These are phyloP conservation scores for Arothron firmamentum DNA, from an alignment of 2,113 vertebrate genomes.

Conservation along the genomic window DNA sequence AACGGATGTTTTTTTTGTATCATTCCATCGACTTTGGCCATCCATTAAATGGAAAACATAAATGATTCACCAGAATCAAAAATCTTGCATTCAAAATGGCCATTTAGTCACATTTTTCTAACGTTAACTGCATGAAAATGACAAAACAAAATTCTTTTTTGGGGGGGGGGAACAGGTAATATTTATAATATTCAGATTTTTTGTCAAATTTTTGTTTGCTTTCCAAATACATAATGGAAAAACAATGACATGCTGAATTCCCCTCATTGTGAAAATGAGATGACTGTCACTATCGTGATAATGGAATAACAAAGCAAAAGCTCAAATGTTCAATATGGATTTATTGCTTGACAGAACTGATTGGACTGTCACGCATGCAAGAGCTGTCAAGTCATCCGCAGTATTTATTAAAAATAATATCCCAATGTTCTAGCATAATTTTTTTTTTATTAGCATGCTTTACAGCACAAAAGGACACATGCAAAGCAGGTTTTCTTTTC, in stretches of 20 bases:
- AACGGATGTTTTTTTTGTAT: too few species aligned
- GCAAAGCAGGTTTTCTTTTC: conserved; percentile 20
- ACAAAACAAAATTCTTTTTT: too few species aligned
- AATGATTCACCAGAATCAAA: too few species aligned
- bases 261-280: conserved; percentile 12
- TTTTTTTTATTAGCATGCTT: conserved; percentile 9
- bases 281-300: conserved; percentile 19
- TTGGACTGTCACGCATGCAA: conserved; percentile 13
- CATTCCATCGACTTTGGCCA: too few species aligned
- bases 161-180: too few species aligned
- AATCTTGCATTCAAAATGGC: too few species aligned
- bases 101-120: too few species aligned
- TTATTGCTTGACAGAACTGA: conserved; percentile 25
- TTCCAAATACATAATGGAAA: background rate
- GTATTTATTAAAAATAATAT: conserved; percentile 29
- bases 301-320: background rate
- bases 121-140: too few species aligned
- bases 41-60: too few species aligned
- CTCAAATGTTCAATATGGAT: conserved; percentile 11
- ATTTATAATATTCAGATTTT: too few species aligned
- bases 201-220: too few species aligned
- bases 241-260: background rate
- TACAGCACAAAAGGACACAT: conserved; percentile 35
- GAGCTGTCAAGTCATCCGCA: conserved; percentile 10
- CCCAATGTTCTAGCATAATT: conserved; percentile 14